These are phyloP conservation scores for Nymphalis polychloros DNA, from an alignment of 2,888 invertebrate genomes.

Conservation along the genomic window DNA sequence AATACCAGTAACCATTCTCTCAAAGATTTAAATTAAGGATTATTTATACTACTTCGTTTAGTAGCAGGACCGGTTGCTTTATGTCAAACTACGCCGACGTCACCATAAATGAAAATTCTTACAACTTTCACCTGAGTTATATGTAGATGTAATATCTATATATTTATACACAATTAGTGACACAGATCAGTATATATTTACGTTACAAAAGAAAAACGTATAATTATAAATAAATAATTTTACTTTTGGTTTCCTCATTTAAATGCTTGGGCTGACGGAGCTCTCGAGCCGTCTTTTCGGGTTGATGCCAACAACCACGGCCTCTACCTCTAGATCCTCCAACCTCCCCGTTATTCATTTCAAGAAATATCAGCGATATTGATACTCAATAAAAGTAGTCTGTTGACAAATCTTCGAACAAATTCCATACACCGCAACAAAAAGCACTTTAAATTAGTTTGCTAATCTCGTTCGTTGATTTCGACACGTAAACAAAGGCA, in stretches of 20 bases:
- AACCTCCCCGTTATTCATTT: conserved; percentile 80
- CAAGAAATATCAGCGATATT: conserved; percentile 48
- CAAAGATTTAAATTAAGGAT: conserved; percentile 6
- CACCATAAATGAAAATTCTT: conserved; percentile 74
- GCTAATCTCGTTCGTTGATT: conserved; percentile 39
- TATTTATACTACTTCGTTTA: conserved; percentile 6
- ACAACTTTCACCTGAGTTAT: conserved; percentile 70
- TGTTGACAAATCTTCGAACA: conserved; percentile 49
- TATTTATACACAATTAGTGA: conserved; percentile 55
- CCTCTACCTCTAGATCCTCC: conserved; percentile 77
- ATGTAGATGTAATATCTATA: conserved; percentile 38
- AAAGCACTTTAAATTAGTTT: conserved; percentile 28
- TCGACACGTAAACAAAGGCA: conserved; percentile 81
- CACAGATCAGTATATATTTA: conserved; percentile 38
- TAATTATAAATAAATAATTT: conserved; percentile 9
- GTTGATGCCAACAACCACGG: conserved; percentile 77
- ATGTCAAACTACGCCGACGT: conserved; percentile 69
- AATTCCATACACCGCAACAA: conserved; percentile 65
- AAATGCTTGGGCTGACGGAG: conserved; percentile 70
- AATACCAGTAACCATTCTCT: background rate
- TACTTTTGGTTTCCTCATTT: conserved; percentile 69
- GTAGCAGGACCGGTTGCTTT: conserved; percentile 47
- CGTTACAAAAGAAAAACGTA: background rate
- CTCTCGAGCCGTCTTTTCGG: conserved; percentile 73
- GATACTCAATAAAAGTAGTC: conserved; percentile 46